Conservation (phyloP, 2,113 vertebrate species). For the Acrocephalus kingi region DNA sequence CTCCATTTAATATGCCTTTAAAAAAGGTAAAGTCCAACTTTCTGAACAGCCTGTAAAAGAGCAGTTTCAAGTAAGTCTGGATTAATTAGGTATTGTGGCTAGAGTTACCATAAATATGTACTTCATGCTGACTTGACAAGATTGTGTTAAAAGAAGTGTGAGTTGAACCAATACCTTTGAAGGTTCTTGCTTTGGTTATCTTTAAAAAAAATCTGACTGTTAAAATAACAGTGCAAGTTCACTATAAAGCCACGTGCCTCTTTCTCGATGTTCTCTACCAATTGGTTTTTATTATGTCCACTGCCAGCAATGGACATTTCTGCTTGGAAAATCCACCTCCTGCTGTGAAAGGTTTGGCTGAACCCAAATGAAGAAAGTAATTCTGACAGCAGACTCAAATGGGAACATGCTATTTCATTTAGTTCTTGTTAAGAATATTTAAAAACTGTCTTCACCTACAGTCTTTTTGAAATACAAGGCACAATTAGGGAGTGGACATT, state of each 20-base stretch:
- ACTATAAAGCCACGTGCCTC: not conserved
- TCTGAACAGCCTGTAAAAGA: constrained; percentile 20
- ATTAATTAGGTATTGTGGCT: not conserved
- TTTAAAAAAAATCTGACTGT: not conserved
- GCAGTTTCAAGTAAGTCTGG: constrained; percentile 23
- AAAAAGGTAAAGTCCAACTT: not conserved
- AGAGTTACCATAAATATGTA: not conserved
- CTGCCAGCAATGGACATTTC: constrained; percentile 37
- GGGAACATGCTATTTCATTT: constrained; percentile 8
- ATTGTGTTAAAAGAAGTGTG: not conserved
- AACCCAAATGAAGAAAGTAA: constrained; percentile 27
- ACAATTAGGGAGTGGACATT: constrained; percentile 64
- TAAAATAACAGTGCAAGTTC: constrained; percentile 16
- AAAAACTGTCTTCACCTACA: constrained; percentile 53
- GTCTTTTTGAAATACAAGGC: constrained; percentile 73
- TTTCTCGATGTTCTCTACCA: not conserved
- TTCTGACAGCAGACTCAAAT: not conserved
- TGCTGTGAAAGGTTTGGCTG: constrained; percentile 2
- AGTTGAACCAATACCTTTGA: not conserved
- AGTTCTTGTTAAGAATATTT: constrained; percentile 39
- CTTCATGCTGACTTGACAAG: not conserved
- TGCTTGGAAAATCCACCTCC: not conserved
- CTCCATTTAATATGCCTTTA: not conserved
- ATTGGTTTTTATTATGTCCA: not conserved
- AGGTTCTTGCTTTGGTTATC: constrained; percentile 58